Percentiles rank a stretch among this genome's conserved stretches.
phyloP scores from a whole-genome alignment of 2,113 vertebrate species.

The Epinephelus moara region DNA sequence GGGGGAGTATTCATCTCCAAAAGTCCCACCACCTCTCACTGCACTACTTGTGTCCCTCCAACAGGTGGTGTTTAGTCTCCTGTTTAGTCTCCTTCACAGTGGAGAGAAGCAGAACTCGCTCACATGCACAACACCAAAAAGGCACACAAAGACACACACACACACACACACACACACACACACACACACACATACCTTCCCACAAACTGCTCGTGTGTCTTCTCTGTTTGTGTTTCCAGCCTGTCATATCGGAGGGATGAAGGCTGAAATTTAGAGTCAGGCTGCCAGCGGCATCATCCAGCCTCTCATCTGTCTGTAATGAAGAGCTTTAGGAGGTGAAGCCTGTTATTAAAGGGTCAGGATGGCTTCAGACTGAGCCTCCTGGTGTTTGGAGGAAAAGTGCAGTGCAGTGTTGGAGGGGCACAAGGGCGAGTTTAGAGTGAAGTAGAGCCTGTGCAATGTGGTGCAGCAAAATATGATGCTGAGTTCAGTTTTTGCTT shows the following conservation, averaged over 20 bases:
- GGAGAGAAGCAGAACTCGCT: background rate
- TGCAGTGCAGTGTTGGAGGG: background rate
- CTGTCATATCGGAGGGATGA: slow-evolving; percentile 23
- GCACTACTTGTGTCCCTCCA: slow-evolving; percentile 8
- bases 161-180: background rate
- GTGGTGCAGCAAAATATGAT: background rate
- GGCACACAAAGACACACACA: too few relatives aligned
- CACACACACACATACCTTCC: background rate
- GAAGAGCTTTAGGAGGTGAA: slow-evolving; percentile 52
- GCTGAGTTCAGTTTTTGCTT: background rate
- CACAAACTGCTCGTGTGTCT: background rate
- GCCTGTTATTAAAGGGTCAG: slow-evolving; percentile 52
- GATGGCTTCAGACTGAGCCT: slow-evolving; percentile 23
- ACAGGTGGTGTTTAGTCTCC: slow-evolving; percentile 39
- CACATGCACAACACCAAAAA: too few relatives aligned
- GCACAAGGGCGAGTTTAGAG: background rate
- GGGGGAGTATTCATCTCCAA: background rate
- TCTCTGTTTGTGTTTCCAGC: slow-evolving; percentile 11
- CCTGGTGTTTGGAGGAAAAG: slow-evolving; percentile 1
- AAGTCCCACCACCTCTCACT: background rate
- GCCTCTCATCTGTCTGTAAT: slow-evolving; percentile 49
- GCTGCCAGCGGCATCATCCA: slow-evolving; percentile 31
- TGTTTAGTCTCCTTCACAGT: slow-evolving; percentile 17
- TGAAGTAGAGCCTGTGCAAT: background rate
- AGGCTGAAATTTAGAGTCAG: slow-evolving; percentile 13